phyloP scores from a whole-genome alignment of 2,113 vertebrate species.

The Anser brachyrhynchus region DNA sequence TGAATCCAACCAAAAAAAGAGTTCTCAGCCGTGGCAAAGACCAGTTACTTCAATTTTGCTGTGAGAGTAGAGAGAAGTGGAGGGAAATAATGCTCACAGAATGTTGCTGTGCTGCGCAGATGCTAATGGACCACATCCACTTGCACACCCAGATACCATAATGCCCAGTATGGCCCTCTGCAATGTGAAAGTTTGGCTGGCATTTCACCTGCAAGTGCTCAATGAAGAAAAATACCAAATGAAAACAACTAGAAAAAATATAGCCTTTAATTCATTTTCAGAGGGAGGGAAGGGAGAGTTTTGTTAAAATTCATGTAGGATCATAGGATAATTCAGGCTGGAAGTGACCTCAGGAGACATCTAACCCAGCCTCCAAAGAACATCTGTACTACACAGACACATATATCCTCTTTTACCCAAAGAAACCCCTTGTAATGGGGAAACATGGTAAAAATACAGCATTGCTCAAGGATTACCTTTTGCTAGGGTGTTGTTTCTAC shows the following conservation, averaged over 20 bases:
- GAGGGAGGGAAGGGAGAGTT: not conserved
- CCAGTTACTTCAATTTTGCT: not conserved
- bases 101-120: rapidly evolving
- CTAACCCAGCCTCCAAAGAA: not conserved
- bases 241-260: not conserved
- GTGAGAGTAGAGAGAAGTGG: not conserved
- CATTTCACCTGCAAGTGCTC: not conserved
- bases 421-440: not conserved
- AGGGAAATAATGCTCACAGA: not conserved
- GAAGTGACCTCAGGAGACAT: not conserved
- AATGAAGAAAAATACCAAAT: not conserved
- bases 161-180: not conserved
- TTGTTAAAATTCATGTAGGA: not conserved
- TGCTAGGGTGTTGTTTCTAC: not conserved
- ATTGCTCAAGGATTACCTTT: not conserved
- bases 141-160: no score
- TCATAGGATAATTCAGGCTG: not conserved
- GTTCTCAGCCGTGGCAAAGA: not conserved
- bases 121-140: not conserved
- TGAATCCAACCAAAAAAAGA: not conserved
- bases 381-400: not conserved
- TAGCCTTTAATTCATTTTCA: not conserved
- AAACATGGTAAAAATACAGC: not conserved
- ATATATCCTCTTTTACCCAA: not conserved
- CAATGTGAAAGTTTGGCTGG: not conserved